Base-by-base conservation (phyloP, 2,888 invertebrate genomes). In the Alentia gelatinosa region DNA sequence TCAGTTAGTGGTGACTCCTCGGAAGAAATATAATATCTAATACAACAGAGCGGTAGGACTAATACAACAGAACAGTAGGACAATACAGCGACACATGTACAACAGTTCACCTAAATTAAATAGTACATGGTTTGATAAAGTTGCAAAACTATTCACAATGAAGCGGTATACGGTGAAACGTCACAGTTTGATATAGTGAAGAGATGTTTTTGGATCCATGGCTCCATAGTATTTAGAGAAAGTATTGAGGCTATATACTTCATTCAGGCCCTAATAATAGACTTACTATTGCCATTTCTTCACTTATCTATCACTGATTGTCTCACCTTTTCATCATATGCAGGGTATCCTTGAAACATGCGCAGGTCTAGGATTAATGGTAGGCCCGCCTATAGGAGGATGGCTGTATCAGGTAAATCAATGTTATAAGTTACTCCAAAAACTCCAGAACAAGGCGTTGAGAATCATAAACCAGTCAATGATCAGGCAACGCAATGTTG, bases 371-470 rank as follows among this genome's bases (percentile, higher is more conserved):
- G 84, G 84, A 0, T 15, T 84, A 39, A 84, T 84, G 84, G 40
- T 39, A 39, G 84, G 84, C 19, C 84, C 84, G 15, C 84, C 40
- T 26, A 39, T 84, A 12, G 84, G 84, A 23, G 84, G 84, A 23
- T 19, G 15, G 39, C n/a, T 84, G 84, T 84, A 74, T 33, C 74
- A 74, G 56, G 56, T 56, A 56, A 56, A 19, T 56, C 19, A 42
- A 42, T n/a, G n/a, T n/a, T n/a, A n/a, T n/a, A n/a, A n/a, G n/a
- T n/a, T n/a, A n/a, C n/a, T n/a, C n/a, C n/a, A n/a, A n/a, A n/a
- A n/a, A n/a, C n/a, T n/a, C n/a, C n/a, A n/a, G n/a, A n/a, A n/a
- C n/a, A n/a, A n/a, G n/a, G n/a, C n/a, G n/a, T n/a, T n/a, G n/a
- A n/a, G n/a, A n/a, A n/a, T n/a, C n/a, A n/a, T n/a, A n/a, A n/a